phyloP scores from a whole-genome alignment of 2,113 vertebrate genomes.

The Alligator mississippiensis region DNA sequence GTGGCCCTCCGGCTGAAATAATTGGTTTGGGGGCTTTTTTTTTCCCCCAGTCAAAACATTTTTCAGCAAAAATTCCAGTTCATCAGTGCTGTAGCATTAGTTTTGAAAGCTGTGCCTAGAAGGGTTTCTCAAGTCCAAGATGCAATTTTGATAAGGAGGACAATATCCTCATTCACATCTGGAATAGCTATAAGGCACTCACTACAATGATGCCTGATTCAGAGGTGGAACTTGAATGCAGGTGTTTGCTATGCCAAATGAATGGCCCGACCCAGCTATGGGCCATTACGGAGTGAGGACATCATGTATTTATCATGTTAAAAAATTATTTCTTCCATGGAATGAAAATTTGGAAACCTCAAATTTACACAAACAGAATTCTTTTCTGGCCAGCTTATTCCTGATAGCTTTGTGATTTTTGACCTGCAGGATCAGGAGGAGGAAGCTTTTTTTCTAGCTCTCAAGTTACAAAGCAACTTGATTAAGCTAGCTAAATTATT shows the following conservation, averaged over 20 bases:
- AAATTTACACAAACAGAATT: too few relatives aligned
- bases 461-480: not conserved
- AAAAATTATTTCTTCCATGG: too few relatives aligned
- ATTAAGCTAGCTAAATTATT: not conserved
- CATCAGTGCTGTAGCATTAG: not conserved
- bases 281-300: too few relatives aligned
- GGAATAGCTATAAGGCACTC: not conserved
- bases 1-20: too few relatives aligned
- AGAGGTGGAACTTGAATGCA: too few relatives aligned
- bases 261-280: too few relatives aligned
- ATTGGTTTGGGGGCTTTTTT: too few relatives aligned
- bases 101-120: not conserved
- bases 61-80: not conserved
- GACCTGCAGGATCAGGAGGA: not conserved
- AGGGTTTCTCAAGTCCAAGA: not conserved
- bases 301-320: too few relatives aligned
- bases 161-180: accelerated
- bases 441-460: not conserved
- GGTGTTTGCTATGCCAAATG: too few relatives aligned
- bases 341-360: too few relatives aligned
- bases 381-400: not conserved
- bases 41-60: not conserved
- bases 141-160: not conserved
- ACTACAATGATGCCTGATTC: too few relatives aligned
- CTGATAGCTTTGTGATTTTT: not conserved